A percentile compares a stretch with the other conserved stretches of the same genome.
These are phyloP conservation scores for Eulithis testata DNA, from an alignment of 2,888 invertebrate species.

Conservation along the genomic window DNA sequence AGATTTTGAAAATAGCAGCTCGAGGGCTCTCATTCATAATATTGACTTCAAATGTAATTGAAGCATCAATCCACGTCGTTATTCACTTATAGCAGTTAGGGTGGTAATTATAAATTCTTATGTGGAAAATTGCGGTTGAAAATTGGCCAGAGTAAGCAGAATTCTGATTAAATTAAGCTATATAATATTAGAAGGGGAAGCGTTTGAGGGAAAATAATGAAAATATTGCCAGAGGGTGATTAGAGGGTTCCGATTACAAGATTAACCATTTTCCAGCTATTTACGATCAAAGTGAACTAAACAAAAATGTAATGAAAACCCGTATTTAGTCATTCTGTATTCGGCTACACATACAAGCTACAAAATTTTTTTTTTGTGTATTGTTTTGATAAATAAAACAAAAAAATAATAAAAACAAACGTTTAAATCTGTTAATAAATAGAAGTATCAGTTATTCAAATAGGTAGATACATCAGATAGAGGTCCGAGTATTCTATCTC, in stretches of 20 bases:
- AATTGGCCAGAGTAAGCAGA: constrained; percentile 66
- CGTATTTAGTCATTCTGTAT: too few species aligned
- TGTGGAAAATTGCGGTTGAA: constrained; percentile 65
- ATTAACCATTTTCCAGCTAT: constrained; percentile 44
- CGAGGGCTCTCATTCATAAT: constrained; percentile 5
- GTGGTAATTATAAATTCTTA: constrained; percentile 68
- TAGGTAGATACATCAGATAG: constrained; percentile 6
- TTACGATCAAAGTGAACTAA: constrained; percentile 1
- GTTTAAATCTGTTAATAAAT: too few species aligned
- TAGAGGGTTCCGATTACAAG: constrained; percentile 53
- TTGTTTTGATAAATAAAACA: background rate
- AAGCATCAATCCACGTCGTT: constrained; percentile 44
- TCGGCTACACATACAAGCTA: too few species aligned
- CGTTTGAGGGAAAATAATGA: constrained; percentile 75
- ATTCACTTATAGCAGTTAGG: constrained; percentile 48
- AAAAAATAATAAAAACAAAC: too few species aligned
- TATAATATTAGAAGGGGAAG: constrained; percentile 77
- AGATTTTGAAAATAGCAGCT: background rate
- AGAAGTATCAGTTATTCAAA: too few species aligned
- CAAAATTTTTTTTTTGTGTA: too few species aligned
- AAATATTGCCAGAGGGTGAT: constrained; percentile 68
- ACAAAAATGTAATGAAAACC: too few species aligned
- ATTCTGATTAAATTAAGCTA: constrained; percentile 79
- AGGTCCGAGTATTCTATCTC: constrained; percentile 36
- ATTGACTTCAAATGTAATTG: constrained; percentile 33